Percentiles rank a stretch among this genome's conserved stretches.
phyloP scores from a whole-genome alignment of 2,888 invertebrate genomes.

The Himalopsyche kuldschensis region DNA sequence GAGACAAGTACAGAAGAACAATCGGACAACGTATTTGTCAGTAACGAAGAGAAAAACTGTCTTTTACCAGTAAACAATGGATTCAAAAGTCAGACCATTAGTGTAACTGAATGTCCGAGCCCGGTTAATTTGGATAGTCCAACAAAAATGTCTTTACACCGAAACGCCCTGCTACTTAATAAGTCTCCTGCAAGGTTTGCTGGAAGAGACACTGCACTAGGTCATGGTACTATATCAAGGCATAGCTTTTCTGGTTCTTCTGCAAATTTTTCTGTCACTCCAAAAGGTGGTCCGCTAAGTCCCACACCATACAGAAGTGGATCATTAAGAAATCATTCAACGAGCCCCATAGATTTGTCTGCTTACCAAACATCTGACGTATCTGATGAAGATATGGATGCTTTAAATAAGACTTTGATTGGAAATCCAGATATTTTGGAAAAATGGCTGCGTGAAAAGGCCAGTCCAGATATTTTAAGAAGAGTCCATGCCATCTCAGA shows the following conservation, averaged over 20 bases:
- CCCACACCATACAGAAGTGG: conserved; percentile 18
- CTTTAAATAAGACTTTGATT: conserved; percentile 51
- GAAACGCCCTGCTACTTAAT: conserved; percentile 6
- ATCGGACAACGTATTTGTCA: conserved; percentile 26
- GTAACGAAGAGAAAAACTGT: conserved; percentile 18
- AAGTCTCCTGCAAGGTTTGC: conserved; percentile 20
- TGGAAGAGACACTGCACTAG: conserved; percentile 39
- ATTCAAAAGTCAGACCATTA: conserved; percentile 31
- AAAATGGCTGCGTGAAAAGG: conserved; percentile 76
- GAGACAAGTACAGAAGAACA: conserved; percentile 18
- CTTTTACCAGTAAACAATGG: conserved; percentile 13
- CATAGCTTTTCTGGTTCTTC: conserved; percentile 52
- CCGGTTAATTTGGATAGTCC: conserved; percentile 2
- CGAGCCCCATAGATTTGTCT: conserved; percentile 27
- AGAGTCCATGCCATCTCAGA: conserved; percentile 63
- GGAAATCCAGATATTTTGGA: conserved; percentile 70
- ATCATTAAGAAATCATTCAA: conserved; percentile 23
- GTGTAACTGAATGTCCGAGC: conserved; percentile 33
- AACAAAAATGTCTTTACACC: conserved; percentile 12
- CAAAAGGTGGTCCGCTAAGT: conserved; percentile 21
- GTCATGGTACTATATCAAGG: conserved; percentile 48
- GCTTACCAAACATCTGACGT: conserved; percentile 39
- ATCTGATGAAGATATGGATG: conserved; percentile 52
- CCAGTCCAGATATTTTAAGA: conserved; percentile 66
- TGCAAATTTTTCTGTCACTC: conserved; percentile 42